Percentiles rank a stretch among this genome's conserved stretches.
Conservation (phyloP, 2,797 vertebrate species). For the Synaphobranchus kaupii region DNA sequence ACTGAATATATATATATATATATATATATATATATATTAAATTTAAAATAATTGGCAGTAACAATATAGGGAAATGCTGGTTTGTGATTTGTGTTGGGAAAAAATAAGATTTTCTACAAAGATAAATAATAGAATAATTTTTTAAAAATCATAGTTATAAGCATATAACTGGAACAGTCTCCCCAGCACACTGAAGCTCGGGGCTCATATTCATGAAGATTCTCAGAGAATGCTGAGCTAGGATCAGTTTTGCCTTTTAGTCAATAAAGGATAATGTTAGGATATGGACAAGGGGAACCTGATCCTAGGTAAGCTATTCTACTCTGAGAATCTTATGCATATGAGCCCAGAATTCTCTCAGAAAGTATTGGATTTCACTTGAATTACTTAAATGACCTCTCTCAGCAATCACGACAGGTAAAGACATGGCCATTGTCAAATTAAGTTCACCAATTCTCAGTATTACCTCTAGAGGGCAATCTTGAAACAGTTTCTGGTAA, state of each 20-base stretch:
- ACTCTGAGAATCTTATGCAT: not conserved
- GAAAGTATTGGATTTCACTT: not conserved
- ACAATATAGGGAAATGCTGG: constrained; percentile 33
- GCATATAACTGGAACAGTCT: not conserved
- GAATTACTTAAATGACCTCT: constrained; percentile 2
- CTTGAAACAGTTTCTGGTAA: not conserved
- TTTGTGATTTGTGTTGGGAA: constrained; percentile 33
- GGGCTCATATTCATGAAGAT: too few relatives aligned
- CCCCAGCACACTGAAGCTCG: not conserved
- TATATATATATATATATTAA: constrained; percentile 53
- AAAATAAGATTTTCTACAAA: not conserved
- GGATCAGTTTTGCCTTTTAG: too few relatives aligned
- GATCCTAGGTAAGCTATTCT: too few relatives aligned
- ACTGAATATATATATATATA: constrained; percentile 41
- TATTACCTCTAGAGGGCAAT: constrained; percentile 21
- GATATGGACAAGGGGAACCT: too few relatives aligned
- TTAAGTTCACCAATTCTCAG: not conserved
- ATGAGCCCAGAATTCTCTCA: not conserved
- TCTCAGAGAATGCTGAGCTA: too few relatives aligned
- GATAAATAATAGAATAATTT: not conserved
- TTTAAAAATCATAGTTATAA: not conserved
- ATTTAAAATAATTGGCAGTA: constrained; percentile 46
- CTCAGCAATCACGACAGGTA: not conserved
- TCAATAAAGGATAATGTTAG: too few relatives aligned
- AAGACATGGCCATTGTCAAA: not conserved